Percentiles rank a stretch among this genome's conserved stretches.
Conservation (phyloP, 1,140 invertebrate species). For the Drosophila ercepeae region DNA sequence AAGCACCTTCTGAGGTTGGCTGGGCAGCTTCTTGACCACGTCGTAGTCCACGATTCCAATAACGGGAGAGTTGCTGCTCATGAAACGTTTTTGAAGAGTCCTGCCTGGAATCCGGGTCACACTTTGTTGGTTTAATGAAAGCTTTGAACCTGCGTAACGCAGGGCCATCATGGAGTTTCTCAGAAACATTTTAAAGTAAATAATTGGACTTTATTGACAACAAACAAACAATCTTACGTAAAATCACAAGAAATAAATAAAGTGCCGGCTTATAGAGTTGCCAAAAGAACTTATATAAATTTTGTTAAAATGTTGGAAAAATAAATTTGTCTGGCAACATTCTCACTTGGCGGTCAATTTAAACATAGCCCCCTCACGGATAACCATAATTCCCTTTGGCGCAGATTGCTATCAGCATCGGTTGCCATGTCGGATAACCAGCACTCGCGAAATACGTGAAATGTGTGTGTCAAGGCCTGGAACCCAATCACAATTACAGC, state of each 20-base stretch:
- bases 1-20: conserved; percentile 84
- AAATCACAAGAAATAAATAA: conserved; percentile 32
- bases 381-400: conserved; percentile 9
- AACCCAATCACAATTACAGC: conserved; percentile 48
- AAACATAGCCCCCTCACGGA: not conserved
- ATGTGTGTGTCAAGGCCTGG: conserved; percentile 58
- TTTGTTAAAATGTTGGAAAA: no score
- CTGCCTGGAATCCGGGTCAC: not conserved
- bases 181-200: conserved; percentile 32
- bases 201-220: not conserved
- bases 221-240: conserved; percentile 56
- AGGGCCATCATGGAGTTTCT: conserved; percentile 18
- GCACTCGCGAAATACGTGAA: conserved; percentile 43
- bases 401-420: conserved; percentile 14
- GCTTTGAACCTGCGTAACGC: not conserved
- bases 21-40: conserved; percentile 84
- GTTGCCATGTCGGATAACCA: conserved; percentile 49
- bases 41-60: conserved; percentile 84
- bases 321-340: conserved; percentile 11
- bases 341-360: not conserved
- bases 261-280: conserved; percentile 33
- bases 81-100: conserved; percentile 12
- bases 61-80: conserved; percentile 7
- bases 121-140: not conserved
- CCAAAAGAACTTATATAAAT: conserved; percentile 7